Evolutionary conservation across 1,140 invertebrate species (phyloP), one percentile per base, ranked within the genome.

Genomic region (Ditylenchus dipsaci): DNA sequence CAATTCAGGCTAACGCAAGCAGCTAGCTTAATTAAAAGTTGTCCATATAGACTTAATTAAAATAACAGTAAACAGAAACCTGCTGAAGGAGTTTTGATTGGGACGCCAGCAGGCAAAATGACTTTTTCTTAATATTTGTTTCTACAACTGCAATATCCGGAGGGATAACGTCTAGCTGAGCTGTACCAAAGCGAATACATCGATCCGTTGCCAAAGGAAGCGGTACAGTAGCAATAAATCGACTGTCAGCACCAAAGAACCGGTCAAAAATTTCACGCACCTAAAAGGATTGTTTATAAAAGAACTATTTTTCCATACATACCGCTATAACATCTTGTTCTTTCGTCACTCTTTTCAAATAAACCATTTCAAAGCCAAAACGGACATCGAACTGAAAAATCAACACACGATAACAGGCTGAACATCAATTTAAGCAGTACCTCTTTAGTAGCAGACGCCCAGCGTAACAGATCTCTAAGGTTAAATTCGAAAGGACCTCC

Each of bases 391-490:
- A 77, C 72, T 80, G 59, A 63, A 73, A 19, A 65, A 42, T 53
- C 1, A 53, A 53, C n/a, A 17, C 23, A 53, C 3, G 3, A 53
- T 8, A 53, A 53, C 11, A 11, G 11, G 43, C 11, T 13, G 43
- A 15, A 53, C n/a, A 53, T 19, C 5, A 73, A 27, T 27, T 77
- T 62, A 58, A 33, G 0, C 17, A 33, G 1, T 17, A 69, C 68
- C n/a, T 69, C 23, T 59, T 72, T 69, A 0, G 68, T 71, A 42
- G 29, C n/a, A 21, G 5, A 65, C 11, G 63, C 53, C 93, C 93
- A 97, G 74, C 95, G 88, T 45, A 90, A 89, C 65, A 98, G 86
- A 83, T 99, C 96, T 77, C 96, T 87, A 38, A 99, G 85, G 86
- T 99, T 99, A 84, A 96, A 92, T 84, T 98, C 95, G 90, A 91